phyloP scores from a whole-genome alignment of 2,113 vertebrate species.

The Strix uralensis region DNA sequence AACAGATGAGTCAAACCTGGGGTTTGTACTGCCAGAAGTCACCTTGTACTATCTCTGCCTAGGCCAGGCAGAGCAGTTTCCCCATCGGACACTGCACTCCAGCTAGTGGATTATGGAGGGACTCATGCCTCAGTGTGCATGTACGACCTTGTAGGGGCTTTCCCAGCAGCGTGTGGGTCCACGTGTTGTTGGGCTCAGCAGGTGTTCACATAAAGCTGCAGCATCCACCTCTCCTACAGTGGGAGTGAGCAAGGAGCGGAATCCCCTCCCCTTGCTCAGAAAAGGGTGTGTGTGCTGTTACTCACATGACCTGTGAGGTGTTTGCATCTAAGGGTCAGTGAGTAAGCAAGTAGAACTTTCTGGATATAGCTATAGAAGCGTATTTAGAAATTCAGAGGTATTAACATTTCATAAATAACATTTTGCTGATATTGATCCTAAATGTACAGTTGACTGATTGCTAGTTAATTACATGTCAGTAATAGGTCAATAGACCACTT shows the following conservation, averaged over 20 bases:
- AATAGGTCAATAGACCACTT: neutral
- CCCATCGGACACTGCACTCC: neutral
- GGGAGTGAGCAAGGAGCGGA: neutral
- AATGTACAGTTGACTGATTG: neutral
- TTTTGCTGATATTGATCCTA: neutral
- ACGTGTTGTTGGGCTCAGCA: neutral
- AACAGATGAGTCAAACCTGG: neutral
- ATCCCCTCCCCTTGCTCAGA: neutral
- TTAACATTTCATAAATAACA: neutral
- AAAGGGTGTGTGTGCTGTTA: neutral
- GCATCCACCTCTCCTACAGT: neutral
- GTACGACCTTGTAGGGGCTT: neutral
- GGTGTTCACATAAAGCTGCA: neutral
- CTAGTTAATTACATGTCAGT: neutral
- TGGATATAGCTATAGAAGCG: neutral
- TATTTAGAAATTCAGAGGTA: neutral
- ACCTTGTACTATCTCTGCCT: neutral
- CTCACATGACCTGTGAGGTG: neutral
- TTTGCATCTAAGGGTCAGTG: neutral
- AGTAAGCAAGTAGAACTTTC: neutral
- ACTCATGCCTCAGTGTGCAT: accelerated
- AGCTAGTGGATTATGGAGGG: too few relatives aligned
- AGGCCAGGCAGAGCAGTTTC: neutral
- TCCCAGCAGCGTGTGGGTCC: accelerated
- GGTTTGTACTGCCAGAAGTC: neutral